Conservation (phyloP, 2,888 invertebrate species). For the Holacanthella duospinosa region DNA sequence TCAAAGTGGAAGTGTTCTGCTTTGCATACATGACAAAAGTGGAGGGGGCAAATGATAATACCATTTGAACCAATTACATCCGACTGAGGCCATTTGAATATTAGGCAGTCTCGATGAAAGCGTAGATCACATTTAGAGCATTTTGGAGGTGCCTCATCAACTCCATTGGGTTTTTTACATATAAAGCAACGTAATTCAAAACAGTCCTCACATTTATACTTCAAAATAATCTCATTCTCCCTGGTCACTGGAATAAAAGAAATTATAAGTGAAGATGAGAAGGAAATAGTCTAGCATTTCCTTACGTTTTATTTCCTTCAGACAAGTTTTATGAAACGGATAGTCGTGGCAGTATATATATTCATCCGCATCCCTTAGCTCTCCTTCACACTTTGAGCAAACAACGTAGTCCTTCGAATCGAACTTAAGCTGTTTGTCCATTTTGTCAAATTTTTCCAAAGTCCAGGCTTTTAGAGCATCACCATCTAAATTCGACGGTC, state of each 20-base stretch:
- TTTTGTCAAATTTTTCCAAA: not conserved
- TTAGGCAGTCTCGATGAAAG: conserved; percentile 28
- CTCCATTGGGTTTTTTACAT: conserved; percentile 17
- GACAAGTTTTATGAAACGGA: conserved; percentile 25
- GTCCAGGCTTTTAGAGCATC: not conserved
- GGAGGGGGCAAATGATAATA: conserved; percentile 29
- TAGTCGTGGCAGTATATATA: conserved; percentile 23
- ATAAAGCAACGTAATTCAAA: conserved; percentile 20
- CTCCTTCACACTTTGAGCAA: not conserved
- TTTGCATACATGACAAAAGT: conserved; percentile 33
- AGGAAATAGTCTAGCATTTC: too few relatives aligned
- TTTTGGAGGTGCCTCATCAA: conserved; percentile 13
- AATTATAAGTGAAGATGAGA: too few relatives aligned
- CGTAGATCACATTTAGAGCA: conserved; percentile 28
- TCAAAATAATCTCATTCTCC: not conserved
- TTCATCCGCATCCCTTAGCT: conserved; percentile 1
- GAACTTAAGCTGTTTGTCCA: not conserved
- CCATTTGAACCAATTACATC: conserved; percentile 26
- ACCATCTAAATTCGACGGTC: not conserved
- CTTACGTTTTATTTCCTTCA: conserved; percentile 15
- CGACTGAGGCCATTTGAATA: conserved; percentile 28
- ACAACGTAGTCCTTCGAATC: not conserved
- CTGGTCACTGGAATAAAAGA: not conserved
- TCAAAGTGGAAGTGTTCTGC: conserved; percentile 26
- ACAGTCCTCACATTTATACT: conserved; percentile 24